Evolutionary conservation across 2,113 vertebrate species (phyloP), one percentile per base, ranked within the genome.

Genomic region (Amblyopsis rosae): DNA sequence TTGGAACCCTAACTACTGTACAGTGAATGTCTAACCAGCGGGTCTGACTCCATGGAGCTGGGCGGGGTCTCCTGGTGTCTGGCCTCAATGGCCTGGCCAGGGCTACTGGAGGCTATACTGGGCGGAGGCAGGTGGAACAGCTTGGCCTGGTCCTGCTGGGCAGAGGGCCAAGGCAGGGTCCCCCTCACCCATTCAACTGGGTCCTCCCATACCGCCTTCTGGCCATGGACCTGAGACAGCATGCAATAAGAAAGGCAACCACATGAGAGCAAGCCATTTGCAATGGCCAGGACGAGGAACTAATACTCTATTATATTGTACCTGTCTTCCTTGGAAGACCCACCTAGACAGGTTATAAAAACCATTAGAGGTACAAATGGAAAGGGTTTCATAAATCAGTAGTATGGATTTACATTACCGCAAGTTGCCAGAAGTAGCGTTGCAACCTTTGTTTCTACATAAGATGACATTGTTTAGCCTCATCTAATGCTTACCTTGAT

Each of bases 151-250:
- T 99, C 97, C 83, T 99, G 96, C 72, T 98, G 96, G 0, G 97
- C 97, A 48, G 96, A 96, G 0, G 96, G 96, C 97, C 98, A 99
- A 68, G 98, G 98, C 48, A 98, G 91, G 10, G 96, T 98, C 76
- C 95, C 97, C 86, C 96, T 90, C 81, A 99, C 97, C 98, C 98
- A 99, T 87, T 98, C 96, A 70, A 98, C 96, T 0, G 98, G 97
- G 79, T 99, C 98, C 83, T 99, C 98, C 98, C 98, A 99, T 11
- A 94, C 96, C 0, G 96, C 95, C 87, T 97, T 99, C 91, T 98
- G 96, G 26, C 97, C 96, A 0, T 98, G 96, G 55, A 96, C 94
- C 97, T 99, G 84, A 35, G 55, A 33, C 54, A n/a, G 65, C 55
- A 63, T 63, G 80, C 62, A 73, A 80, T 59, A 67, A n/a, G 69